Evolutionary conservation across 2,797 vertebrate species (phyloP).

Genomic region (Amblyopsis hoosieri): DNA sequence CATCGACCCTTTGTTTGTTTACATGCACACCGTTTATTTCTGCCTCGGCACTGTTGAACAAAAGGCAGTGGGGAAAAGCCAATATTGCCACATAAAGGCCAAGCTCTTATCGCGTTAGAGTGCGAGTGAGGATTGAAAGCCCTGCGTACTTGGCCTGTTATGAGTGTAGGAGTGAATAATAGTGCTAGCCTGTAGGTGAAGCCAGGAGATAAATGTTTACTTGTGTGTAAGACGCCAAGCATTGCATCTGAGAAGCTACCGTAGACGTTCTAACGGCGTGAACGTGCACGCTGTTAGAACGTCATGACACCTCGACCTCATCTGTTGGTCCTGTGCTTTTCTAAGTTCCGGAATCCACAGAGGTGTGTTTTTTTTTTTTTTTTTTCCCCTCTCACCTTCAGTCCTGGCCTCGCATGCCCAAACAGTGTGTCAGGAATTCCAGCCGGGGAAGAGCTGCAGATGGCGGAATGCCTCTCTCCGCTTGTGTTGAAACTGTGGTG

Average conservation of each 20-base stretch:
- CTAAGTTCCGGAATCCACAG: slow-evolving; percentile 39
- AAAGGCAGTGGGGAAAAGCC: slow-evolving; percentile 68
- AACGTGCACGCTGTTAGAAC: not conserved
- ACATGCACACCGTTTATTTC: slow-evolving; percentile 29
- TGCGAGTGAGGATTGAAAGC: slow-evolving; percentile 41
- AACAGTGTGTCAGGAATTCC: slow-evolving; percentile 50
- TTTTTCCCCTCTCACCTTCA: slow-evolving; percentile 29
- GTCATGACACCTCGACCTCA: too few species aligned
- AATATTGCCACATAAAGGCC: slow-evolving; percentile 65
- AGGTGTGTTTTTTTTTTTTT: slow-evolving; percentile 42
- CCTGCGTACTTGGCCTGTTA: not conserved
- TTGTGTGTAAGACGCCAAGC: too few species aligned
- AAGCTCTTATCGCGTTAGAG: slow-evolving; percentile 60
- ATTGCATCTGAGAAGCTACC: too few species aligned
- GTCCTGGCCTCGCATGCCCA: slow-evolving; percentile 50
- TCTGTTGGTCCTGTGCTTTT: not conserved
- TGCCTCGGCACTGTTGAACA: slow-evolving; percentile 53
- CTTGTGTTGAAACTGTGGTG: not conserved
- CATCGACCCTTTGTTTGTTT: slow-evolving; percentile 52
- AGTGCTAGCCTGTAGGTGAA: not conserved
- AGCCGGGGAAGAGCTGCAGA: slow-evolving; percentile 42
- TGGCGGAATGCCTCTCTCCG: slow-evolving; percentile 29
- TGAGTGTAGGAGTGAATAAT: not conserved
- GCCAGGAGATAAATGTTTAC: not conserved
- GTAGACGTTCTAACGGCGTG: too few species aligned